Percentiles rank a stretch among this genome's conserved stretches.
Conservation (phyloP, 2,888 invertebrate species). For the Spodoptera picta region DNA sequence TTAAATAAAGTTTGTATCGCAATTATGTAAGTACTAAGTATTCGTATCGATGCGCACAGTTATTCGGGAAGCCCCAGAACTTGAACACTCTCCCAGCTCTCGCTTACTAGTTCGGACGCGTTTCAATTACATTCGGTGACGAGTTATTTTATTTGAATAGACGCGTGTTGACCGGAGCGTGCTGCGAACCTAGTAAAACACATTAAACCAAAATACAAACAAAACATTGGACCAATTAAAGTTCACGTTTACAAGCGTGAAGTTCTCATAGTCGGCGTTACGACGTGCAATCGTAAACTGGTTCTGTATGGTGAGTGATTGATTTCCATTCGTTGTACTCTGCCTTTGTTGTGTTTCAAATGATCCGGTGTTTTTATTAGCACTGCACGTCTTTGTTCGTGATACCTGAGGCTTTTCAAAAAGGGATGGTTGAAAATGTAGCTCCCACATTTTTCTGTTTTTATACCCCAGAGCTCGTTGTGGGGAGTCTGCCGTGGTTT, state of each 20-base stretch:
- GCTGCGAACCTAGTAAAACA: slow-evolving; percentile 29
- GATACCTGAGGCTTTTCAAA: slow-evolving; percentile 52
- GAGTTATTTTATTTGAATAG: slow-evolving; percentile 41
- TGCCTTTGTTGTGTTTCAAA: slow-evolving; percentile 52
- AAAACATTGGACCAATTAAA: slow-evolving; percentile 52
- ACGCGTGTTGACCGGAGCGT: slow-evolving; percentile 26
- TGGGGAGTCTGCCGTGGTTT: slow-evolving; percentile 35
- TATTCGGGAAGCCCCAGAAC: slow-evolving; percentile 36
- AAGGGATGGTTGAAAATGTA: slow-evolving; percentile 42
- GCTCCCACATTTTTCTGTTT: slow-evolving; percentile 42
- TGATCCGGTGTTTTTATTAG: slow-evolving; percentile 55
- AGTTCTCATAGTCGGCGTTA: slow-evolving; percentile 39
- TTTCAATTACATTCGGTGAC: slow-evolving; percentile 33
- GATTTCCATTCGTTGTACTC: slow-evolving; percentile 51
- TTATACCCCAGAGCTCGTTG: slow-evolving; percentile 29
- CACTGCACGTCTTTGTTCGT: slow-evolving; percentile 45
- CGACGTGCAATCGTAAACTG: slow-evolving; percentile 48
- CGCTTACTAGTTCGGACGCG: slow-evolving; percentile 32
- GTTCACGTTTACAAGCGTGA: slow-evolving; percentile 51
- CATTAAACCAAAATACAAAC: slow-evolving; percentile 45
- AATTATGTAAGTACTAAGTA: slow-evolving; percentile 10
- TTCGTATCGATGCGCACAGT: slow-evolving; percentile 3
- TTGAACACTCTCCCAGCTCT: slow-evolving; percentile 34
- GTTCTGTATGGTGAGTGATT: slow-evolving; percentile 54
- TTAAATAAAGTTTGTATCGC: slow-evolving; percentile 29